Conservation (phyloP, 2,113 vertebrate species). For the Entomyzon cyanotis region DNA sequence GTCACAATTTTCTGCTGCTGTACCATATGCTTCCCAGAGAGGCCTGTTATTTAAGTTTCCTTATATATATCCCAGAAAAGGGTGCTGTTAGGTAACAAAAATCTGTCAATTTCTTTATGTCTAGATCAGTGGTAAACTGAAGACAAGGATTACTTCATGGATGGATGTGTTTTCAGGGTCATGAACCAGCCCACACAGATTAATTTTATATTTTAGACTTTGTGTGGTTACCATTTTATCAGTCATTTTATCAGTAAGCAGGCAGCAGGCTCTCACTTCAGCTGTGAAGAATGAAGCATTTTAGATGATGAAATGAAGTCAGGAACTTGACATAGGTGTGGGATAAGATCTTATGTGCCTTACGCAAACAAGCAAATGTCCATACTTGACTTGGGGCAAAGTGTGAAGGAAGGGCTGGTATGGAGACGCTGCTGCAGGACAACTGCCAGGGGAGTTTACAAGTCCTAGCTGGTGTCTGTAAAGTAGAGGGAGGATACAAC, state of each 20-base stretch:
- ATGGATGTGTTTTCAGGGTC: not conserved
- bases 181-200: not conserved
- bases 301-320: not conserved
- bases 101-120: not conserved
- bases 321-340: not conserved
- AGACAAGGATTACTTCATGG: not conserved
- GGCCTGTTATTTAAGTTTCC: not conserved
- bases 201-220: not conserved
- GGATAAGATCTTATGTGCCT: not conserved
- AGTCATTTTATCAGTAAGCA: not conserved
- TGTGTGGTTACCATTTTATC: not conserved
- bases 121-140: not conserved
- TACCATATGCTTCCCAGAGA: not conserved
- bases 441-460: not conserved
- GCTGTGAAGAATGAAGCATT: not conserved
- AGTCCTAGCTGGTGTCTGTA: not conserved
- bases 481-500: not conserved
- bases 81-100: conserved; percentile 6
- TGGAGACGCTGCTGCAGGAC: not conserved
- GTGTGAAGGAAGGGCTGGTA: not conserved
- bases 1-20: not conserved
- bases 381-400: not conserved
- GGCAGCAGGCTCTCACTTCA: not conserved
- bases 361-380: not conserved
- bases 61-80: not conserved